A percentile compares a stretch with the other conserved stretches of the same genome.
Evolutionary conservation across 1,140 invertebrate genomes (phyloP).

Genomic region (Lysiphlebus fabarum): DNA sequence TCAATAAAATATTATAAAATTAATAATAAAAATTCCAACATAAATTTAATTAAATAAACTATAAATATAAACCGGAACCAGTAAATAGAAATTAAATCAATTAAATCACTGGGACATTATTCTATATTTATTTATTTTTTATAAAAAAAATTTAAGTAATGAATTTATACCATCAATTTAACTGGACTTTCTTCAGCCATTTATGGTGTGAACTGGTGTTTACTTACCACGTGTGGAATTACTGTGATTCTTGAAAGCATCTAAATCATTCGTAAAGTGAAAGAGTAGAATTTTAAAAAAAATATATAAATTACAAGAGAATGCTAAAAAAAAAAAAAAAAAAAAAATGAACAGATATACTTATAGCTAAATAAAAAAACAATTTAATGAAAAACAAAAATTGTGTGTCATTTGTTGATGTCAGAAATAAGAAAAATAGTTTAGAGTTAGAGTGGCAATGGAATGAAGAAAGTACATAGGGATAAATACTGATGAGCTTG

Average conservation of each 20-base stretch:
- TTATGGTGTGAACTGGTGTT: constrained; percentile 1
- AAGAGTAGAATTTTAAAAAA: constrained; percentile 17
- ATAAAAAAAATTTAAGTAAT: background rate
- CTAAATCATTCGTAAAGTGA: constrained; percentile 1
- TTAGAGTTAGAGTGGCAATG: no score
- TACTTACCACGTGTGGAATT: background rate
- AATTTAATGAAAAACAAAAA: background rate
- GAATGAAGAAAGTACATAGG: no score
- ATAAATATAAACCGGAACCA: constrained; percentile 2
- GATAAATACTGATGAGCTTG: background rate
- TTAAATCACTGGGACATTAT: constrained; percentile 12
- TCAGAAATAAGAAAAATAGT: no score
- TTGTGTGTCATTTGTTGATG: background rate
- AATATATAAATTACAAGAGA: constrained; percentile 4
- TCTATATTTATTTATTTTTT: no score
- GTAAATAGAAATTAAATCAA: background rate
- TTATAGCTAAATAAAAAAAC: constrained; percentile 16
- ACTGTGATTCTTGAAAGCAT: constrained; percentile 11
- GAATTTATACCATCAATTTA: no score
- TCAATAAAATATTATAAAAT: background rate
- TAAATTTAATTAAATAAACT: background rate
- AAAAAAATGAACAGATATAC: constrained; percentile 15
- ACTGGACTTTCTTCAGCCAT: constrained; percentile 14
- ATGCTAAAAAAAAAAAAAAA: constrained; percentile 15
- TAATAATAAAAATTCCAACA: constrained; percentile 3